Conservation (phyloP, 1,140 invertebrate species). For the Diachasma alloeum region DNA sequence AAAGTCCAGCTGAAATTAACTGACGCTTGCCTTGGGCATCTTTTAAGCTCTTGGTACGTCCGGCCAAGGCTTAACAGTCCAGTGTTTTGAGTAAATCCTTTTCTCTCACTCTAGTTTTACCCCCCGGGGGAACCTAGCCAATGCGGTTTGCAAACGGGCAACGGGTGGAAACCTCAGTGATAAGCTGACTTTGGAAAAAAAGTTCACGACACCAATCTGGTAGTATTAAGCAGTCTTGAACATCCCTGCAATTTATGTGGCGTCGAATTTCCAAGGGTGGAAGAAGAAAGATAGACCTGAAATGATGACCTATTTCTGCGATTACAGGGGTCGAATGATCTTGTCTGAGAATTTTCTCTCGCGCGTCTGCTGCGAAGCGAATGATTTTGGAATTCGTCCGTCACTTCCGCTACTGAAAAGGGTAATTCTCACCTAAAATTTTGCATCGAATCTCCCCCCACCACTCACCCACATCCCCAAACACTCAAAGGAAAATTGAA, state of each 20-base stretch:
- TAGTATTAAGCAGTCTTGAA: background rate
- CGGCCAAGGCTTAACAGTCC: conserved; percentile 35
- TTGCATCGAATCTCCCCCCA: background rate
- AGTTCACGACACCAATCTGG: background rate
- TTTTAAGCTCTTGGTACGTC: conserved; percentile 36
- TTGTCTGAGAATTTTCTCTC: too few species aligned
- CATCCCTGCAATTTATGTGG: too few species aligned
- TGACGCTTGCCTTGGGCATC: background rate
- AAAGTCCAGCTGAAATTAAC: background rate
- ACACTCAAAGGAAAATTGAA: background rate
- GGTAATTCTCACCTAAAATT: too few species aligned
- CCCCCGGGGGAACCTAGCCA: background rate
- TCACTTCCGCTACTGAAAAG: too few species aligned
- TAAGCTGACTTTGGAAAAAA: conserved; percentile 38
- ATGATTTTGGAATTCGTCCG: too few species aligned
- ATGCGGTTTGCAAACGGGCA: conserved; percentile 13
- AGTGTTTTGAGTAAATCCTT: conserved; percentile 45
- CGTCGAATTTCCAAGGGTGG: too few species aligned
- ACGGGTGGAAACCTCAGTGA: conserved; percentile 30
- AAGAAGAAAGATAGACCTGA: too few species aligned
- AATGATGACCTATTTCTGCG: too few species aligned
- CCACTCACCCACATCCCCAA: background rate
- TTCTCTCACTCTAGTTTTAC: background rate
- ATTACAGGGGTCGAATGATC: too few species aligned
- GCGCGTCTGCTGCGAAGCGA: too few species aligned